These are phyloP conservation scores for Ovis canadensis DNA, from an alignment of 2,113 vertebrate species.

Conservation along the genomic window DNA sequence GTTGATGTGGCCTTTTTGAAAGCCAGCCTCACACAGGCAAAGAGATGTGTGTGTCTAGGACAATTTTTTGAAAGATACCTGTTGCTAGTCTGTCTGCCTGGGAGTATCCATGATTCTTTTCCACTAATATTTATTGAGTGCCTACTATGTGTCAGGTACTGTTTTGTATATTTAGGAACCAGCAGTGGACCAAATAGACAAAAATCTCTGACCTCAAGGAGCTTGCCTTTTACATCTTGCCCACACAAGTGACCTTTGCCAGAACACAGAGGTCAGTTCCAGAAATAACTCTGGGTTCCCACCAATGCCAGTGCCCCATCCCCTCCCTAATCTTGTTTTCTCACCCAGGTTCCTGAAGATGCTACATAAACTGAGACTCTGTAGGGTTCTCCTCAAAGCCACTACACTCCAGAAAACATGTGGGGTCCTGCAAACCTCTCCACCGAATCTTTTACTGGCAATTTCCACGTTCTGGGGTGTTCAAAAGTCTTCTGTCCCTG, in stretches of 20 bases:
- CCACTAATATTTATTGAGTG: background rate
- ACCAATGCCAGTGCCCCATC: no score
- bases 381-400: background rate
- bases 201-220: background rate
- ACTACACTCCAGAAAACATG: background rate
- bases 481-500: background rate
- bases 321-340: background rate
- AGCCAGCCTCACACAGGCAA: background rate
- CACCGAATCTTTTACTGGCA: background rate
- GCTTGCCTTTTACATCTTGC: background rate
- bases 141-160: background rate
- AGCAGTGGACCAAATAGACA: background rate
- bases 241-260: background rate
- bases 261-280: background rate
- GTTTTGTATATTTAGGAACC: background rate
- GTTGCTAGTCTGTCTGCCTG: background rate
- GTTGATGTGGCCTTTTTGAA: background rate
- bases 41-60: background rate
- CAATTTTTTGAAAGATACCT: background rate
- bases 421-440: background rate
- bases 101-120: background rate
- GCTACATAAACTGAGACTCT: no score
- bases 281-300: background rate
- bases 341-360: background rate
- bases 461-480: background rate